These are phyloP conservation scores for Macrobrachium nipponense DNA, from an alignment of 1,140 invertebrate genomes.

Conservation along the genomic window DNA sequence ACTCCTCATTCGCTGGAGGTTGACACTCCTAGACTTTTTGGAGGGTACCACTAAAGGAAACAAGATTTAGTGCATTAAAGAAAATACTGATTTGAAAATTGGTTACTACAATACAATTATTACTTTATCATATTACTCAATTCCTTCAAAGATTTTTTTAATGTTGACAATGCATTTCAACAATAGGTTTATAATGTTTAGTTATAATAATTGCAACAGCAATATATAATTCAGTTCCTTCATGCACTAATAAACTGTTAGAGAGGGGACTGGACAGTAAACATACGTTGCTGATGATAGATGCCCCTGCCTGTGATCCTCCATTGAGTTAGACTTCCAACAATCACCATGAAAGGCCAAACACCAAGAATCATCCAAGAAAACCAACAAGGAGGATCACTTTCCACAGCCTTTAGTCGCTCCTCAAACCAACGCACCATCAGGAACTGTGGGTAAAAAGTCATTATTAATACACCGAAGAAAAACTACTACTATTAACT, in stretches of 20 bases:
- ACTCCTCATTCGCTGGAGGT: slow-evolving; percentile 72
- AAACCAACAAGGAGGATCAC: slow-evolving; percentile 77
- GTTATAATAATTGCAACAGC: no score
- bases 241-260: no score
- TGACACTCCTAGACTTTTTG: slow-evolving; percentile 68
- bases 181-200: not conserved
- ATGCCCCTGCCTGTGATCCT: slow-evolving; percentile 79
- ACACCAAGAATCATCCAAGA: slow-evolving; percentile 80
- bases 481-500: no score
- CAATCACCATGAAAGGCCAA: slow-evolving; percentile 79
- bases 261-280: not conserved
- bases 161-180: not conserved
- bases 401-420: slow-evolving; percentile 68
- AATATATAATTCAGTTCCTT: no score
- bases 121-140: not conserved
- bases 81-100: not conserved
- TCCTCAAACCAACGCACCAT: slow-evolving; percentile 78
- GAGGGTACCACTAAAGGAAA: slow-evolving; percentile 67
- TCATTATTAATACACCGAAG: not conserved
- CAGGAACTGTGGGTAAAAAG: slow-evolving; percentile 50
- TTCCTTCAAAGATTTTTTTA: no score
- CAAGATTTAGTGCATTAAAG: slow-evolving; percentile 3
- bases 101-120: not conserved
- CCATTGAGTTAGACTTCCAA: slow-evolving; percentile 79
- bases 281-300: slow-evolving; percentile 72